A percentile compares a stretch with the other conserved stretches of the same genome.
Conservation (phyloP, 2,797 vertebrate genomes). For the Sebastiscus albofasciatus region DNA sequence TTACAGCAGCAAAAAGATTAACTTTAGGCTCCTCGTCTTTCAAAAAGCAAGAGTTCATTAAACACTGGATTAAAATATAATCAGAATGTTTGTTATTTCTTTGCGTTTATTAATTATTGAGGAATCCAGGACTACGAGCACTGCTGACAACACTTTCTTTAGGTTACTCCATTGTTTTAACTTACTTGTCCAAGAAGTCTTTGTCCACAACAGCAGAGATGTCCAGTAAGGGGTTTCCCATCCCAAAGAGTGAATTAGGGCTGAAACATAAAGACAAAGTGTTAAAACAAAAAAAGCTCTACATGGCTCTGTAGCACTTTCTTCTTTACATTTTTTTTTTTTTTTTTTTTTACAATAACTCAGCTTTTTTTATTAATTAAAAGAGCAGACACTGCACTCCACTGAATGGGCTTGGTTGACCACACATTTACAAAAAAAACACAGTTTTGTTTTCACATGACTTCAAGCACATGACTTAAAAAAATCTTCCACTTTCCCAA, state of each 20-base stretch:
- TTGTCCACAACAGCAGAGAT: constrained; percentile 97
- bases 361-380: background rate
- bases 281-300: constrained; percentile 7
- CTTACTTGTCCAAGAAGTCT: constrained; percentile 98
- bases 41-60: background rate
- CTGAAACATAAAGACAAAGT: constrained; percentile 79
- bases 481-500: background rate
- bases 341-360: background rate
- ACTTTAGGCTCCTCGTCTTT: background rate
- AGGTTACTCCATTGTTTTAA: constrained; percentile 24
- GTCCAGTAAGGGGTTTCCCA: constrained; percentile 98
- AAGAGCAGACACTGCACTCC: background rate
- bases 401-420: background rate
- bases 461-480: constrained; percentile 28
- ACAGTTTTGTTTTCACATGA: constrained; percentile 24
- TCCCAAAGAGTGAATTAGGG: constrained; percentile 95
- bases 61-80: background rate
- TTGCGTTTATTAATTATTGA: background rate
- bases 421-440: constrained; percentile 2
- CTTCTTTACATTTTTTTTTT: background rate
- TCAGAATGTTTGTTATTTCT: background rate
- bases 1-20: background rate
- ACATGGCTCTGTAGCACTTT: background rate
- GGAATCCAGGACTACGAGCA: background rate
- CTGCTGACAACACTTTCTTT: background rate